Percentiles rank a stretch among this genome's conserved stretches.
Conservation (phyloP, 2,113 vertebrate genomes). For the Heliornis fulica region DNA sequence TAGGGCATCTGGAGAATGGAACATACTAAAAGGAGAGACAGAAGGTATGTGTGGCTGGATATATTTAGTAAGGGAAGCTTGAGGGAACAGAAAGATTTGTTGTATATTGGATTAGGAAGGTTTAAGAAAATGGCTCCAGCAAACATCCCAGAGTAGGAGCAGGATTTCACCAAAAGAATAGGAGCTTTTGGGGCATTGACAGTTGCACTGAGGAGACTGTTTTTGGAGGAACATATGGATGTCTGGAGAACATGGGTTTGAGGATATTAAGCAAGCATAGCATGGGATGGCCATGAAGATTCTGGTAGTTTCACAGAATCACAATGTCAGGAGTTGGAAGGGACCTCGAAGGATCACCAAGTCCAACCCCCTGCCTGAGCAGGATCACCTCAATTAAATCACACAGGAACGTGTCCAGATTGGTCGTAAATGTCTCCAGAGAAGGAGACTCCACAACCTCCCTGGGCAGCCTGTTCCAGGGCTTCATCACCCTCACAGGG, state of each 20-base stretch:
- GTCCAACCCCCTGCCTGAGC: too few species aligned
- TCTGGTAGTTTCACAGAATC: neutral
- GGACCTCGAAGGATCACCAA: too few species aligned
- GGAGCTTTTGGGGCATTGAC: accelerated
- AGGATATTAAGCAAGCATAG: neutral
- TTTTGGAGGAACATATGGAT: neutral
- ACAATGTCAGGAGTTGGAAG: too few species aligned
- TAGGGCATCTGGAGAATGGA: neutral
- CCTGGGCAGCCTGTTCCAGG: too few species aligned
- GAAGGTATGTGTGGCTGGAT: neutral
- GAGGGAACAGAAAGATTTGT: neutral
- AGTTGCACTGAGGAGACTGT: accelerated
- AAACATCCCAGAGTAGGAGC: neutral
- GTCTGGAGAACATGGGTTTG: neutral
- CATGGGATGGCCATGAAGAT: neutral
- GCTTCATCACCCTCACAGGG: too few species aligned
- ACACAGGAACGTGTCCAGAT: too few species aligned
- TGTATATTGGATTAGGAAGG: neutral
- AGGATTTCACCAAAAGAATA: neutral
- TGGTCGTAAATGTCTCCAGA: too few species aligned
- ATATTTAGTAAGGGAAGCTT: neutral
- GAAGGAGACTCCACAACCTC: too few species aligned
- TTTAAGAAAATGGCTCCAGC: neutral
- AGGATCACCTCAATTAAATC: too few species aligned
- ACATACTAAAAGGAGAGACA: neutral